Percentiles rank a stretch among this genome's conserved stretches.
Conservation (phyloP, 2,113 vertebrate genomes). For the Apodemus speciosus region DNA sequence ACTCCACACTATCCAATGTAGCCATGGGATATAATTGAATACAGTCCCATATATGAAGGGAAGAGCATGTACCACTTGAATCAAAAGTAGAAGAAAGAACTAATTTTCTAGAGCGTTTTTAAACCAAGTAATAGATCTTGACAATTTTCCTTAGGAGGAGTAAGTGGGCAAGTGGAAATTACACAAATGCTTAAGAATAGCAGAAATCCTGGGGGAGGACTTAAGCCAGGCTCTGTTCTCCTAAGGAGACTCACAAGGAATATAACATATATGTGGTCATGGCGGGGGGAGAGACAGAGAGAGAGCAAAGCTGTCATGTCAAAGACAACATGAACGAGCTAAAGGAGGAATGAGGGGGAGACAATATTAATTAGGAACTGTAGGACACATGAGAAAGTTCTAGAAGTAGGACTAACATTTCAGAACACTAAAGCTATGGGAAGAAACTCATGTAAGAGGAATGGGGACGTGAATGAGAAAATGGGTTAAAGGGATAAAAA, state of each 20-base stretch:
- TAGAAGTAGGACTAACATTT: conserved; percentile 10
- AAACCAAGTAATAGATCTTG: conserved; percentile 17
- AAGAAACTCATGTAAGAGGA: not conserved
- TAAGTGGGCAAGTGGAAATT: not conserved
- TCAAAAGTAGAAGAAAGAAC: conserved; percentile 17
- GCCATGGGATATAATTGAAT: not conserved
- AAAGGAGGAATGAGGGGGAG: conserved; percentile 4
- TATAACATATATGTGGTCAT: not conserved
- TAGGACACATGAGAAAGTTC: conserved; percentile 16
- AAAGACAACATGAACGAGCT: not conserved
- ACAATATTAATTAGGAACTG: not conserved
- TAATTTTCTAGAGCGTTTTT: not conserved
- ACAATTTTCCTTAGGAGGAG: not conserved
- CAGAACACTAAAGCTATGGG: conserved; percentile 16
- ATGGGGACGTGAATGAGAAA: not conserved
- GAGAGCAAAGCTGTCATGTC: not conserved
- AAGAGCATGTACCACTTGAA: not conserved
- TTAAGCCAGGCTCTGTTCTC: conserved; percentile 53
- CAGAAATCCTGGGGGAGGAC: not conserved
- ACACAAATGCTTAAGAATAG: conserved; percentile 10
- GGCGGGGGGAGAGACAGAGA: not conserved
- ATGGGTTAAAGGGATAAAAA: not conserved
- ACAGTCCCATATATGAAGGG: not conserved
- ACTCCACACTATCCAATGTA: not conserved
- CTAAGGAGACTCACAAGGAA: conserved; percentile 35